These are phyloP conservation scores for Gopherus evgoodei DNA, from an alignment of 2,113 vertebrate species.

Conservation along the genomic window DNA sequence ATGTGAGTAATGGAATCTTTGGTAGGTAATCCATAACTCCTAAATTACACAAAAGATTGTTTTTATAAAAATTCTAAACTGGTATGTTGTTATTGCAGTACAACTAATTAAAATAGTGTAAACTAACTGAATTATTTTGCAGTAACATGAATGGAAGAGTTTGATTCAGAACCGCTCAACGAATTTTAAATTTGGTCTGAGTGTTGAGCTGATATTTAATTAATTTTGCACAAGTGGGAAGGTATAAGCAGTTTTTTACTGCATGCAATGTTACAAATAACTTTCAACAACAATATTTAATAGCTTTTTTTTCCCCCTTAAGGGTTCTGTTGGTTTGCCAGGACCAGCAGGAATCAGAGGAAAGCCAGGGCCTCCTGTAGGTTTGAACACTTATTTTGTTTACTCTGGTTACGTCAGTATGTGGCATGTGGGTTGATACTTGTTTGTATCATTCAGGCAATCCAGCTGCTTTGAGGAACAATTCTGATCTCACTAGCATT, in stretches of 20 bases:
- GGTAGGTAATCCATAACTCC: not conserved
- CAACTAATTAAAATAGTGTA: slow-evolving; percentile 13
- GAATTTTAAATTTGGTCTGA: slow-evolving; percentile 4
- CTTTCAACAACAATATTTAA: not conserved
- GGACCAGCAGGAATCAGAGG: slow-evolving; percentile 90
- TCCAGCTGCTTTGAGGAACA: not conserved
- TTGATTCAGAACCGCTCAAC: not conserved
- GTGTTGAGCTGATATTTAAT: not conserved
- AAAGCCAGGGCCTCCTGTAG: slow-evolving; percentile 91
- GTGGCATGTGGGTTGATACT: not conserved
- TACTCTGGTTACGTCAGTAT: not conserved
- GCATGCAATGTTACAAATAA: not conserved
- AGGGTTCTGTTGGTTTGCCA: slow-evolving; percentile 89
- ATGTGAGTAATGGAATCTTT: not conserved
- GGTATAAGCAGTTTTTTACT: not conserved
- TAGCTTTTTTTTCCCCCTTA: slow-evolving; percentile 34
- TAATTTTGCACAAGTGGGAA: not conserved
- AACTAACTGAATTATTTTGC: slow-evolving; percentile 6
- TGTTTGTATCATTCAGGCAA: not conserved
- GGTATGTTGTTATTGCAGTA: not conserved
- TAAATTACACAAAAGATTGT: not conserved
- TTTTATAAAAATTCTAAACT: not conserved
- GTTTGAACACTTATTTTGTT: slow-evolving; percentile 66
- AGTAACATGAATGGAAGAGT: not conserved
- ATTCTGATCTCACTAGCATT: not conserved